A percentile compares a stretch with the other conserved stretches of the same genome.
Evolutionary conservation across 2,797 vertebrate genomes (phyloP).

Genomic region (Danio albolineatus): DNA sequence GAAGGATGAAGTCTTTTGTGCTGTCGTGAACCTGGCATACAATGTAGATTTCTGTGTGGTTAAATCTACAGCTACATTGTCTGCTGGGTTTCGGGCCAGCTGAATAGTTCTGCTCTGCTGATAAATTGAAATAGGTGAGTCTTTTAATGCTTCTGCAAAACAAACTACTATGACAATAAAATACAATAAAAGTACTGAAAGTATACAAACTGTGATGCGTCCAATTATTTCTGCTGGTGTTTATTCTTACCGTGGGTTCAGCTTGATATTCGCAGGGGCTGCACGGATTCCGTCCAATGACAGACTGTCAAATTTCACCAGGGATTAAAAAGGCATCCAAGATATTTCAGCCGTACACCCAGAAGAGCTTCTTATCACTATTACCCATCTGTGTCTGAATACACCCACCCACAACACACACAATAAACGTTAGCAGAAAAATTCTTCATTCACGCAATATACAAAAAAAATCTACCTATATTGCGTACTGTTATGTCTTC

Average conservation of each 20-base stretch:
- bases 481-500: constrained; percentile 35
- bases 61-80: constrained; percentile 99
- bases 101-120: constrained; percentile 65
- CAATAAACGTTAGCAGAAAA: constrained; percentile 35
- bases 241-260: constrained; percentile 41
- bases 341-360: constrained; percentile 56
- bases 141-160: constrained; percentile 26
- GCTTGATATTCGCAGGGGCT: constrained; percentile 56
- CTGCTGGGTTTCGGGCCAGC: constrained; percentile 99
- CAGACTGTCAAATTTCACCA: constrained; percentile 64
- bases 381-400: constrained; percentile 55
- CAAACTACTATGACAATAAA: constrained; percentile 61
- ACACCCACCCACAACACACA: constrained; percentile 45
- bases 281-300: constrained; percentile 47
- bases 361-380: constrained; percentile 53
- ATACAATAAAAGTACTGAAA: constrained; percentile 67
- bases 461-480: constrained; percentile 43
- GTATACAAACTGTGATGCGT: constrained; percentile 59
- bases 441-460: constrained; percentile 33
- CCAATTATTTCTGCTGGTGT: constrained; percentile 58
- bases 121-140: constrained; percentile 53
- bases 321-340: constrained; percentile 59
- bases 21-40: constrained; percentile 99
- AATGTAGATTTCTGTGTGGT: constrained; percentile 99
- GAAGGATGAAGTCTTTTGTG: constrained; percentile 73